Base-by-base conservation (phyloP, 2,797 vertebrate genomes). In the Gobio occitaniae region DNA sequence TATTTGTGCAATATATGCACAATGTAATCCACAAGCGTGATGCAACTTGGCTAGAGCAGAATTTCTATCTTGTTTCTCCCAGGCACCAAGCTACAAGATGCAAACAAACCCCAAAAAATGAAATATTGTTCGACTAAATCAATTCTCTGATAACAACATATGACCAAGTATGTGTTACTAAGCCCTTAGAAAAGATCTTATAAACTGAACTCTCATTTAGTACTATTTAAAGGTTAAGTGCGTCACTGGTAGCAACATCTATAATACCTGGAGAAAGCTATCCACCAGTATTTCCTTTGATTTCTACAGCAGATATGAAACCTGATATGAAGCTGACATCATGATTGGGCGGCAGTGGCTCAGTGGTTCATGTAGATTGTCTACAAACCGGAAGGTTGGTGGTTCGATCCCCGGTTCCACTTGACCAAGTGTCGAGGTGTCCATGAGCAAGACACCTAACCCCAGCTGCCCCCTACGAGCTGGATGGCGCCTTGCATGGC, bases 1-100 rank as follows among this genome's bases (percentile, higher is more conserved):
- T 84, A 74, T 84, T 80, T 86, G 52, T 71, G 83, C 78, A 50
- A 78, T 50, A 82, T 56, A 80, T 44, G 56, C 82, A 54, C 78
- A 84, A 65, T 63, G 72, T 68, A 75, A 79, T 87, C 78, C 63
- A 50, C 80, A 52, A 59, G 80, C 52, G 17, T 75, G 59, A 56
- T 70, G 41, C 68, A 54, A 61, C 82, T 61, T 36, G 77, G 78
- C 56, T 70, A 77, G 44, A 81, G 79, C 76, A 68, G 78, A 84
- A 52, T 71, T 80, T 81, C 54, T 78, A 63, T 38, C 72, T 66
- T 68, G 29, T 82, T 78, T 85, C 65, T 80, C 48, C 72, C 44
- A 69, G 54, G 47, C 66, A 36, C 78, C 6, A 54, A 69, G 50
- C 72, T 25, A 71, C 21, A 63, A 87, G 82, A 72, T n/a, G 69